These are phyloP conservation scores for Ceriagrion tenellum DNA, from an alignment of 2,888 invertebrate species.

Conservation along the genomic window DNA sequence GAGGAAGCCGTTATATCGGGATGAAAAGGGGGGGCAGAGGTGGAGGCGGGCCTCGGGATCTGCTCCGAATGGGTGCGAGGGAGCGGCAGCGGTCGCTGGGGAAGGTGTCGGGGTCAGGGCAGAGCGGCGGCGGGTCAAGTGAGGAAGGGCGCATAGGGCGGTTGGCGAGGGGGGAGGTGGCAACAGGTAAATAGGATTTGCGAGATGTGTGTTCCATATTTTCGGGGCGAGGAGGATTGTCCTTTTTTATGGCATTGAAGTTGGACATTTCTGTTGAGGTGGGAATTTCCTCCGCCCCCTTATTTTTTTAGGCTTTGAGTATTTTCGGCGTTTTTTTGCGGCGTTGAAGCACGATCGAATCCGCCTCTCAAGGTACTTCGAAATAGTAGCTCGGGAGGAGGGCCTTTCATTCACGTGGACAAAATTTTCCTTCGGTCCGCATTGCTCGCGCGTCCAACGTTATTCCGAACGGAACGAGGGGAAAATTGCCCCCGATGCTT, in stretches of 20 bases:
- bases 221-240: neutral
- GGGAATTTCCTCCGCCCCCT: neutral
- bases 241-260: neutral
- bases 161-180: neutral
- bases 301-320: neutral
- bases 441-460: neutral
- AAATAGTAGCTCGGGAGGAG: neutral
- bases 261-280: neutral
- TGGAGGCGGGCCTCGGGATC: neutral
- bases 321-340: neutral
- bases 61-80: neutral
- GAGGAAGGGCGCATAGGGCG: neutral
- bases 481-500: too few species aligned
- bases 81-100: neutral
- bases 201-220: neutral
- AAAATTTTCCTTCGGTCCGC: neutral
- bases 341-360: neutral
- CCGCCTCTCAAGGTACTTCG: neutral
- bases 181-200: slow-evolving; percentile 67
- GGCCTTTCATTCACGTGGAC: neutral
- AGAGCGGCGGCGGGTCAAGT: neutral
- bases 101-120: neutral
- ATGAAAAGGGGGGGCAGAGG: too few species aligned
- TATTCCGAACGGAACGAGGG: too few species aligned
- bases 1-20: too few species aligned